These are phyloP conservation scores for Emydoidea blandingii DNA, from an alignment of 2,797 vertebrate genomes.

Conservation along the genomic window DNA sequence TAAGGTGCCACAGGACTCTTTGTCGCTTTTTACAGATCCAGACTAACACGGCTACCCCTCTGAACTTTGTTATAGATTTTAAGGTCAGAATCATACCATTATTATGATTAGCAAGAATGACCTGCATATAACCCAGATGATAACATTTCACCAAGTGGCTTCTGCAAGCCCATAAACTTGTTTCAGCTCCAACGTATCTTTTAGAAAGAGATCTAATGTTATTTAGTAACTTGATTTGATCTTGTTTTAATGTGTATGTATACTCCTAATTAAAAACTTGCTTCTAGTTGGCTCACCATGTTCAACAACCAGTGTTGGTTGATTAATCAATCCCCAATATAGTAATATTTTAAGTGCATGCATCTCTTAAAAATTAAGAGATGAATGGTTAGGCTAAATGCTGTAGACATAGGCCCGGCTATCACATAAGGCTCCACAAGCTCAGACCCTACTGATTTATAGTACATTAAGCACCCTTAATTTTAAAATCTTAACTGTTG, in stretches of 20 bases:
- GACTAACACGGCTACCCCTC: no score
- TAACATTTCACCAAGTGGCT: neutral
- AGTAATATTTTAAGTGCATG: neutral
- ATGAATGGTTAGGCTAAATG: neutral
- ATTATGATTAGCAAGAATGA: neutral
- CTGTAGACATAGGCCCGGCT: neutral
- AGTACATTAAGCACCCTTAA: neutral
- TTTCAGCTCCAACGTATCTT: neutral
- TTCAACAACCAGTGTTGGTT: neutral
- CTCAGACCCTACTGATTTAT: neutral
- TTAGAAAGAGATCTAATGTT: neutral
- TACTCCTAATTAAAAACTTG: neutral
- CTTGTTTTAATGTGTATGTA: neutral
- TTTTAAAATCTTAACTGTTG: neutral
- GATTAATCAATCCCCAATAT: slow-evolving; percentile 4
- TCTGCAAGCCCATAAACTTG: neutral
- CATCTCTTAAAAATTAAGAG: neutral
- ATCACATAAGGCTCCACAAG: neutral
- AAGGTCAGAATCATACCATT: neutral
- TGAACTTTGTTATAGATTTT: neutral
- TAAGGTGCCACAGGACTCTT: no score
- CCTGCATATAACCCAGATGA: neutral
- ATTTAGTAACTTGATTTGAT: neutral
- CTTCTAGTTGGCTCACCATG: slow-evolving; percentile 44
- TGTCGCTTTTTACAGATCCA: no score